Conservation (phyloP, 2,888 invertebrate species). For the Bruchidius siliquastri region DNA sequence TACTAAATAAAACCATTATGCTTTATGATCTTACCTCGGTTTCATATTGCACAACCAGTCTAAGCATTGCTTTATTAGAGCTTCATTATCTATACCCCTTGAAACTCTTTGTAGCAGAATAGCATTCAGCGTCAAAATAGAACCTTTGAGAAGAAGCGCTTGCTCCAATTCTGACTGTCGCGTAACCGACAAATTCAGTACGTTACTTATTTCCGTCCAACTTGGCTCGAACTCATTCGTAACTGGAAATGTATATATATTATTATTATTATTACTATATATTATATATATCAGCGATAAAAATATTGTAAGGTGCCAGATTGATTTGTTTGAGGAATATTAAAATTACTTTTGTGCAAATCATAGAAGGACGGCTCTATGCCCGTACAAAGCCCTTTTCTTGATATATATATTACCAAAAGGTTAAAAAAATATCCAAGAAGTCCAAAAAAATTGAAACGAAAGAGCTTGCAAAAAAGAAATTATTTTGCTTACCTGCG, state of each 20-base stretch:
- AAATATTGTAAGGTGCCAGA: too few species aligned
- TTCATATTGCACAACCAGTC: constrained; percentile 47
- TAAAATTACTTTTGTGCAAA: too few species aligned
- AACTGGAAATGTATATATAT: constrained; percentile 17
- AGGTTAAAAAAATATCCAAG: too few species aligned
- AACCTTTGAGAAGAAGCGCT: constrained; percentile 49
- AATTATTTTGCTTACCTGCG: constrained; percentile 4
- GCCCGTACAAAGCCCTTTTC: too few species aligned
- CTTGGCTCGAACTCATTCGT: constrained; percentile 40
- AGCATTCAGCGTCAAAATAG: constrained; percentile 54
- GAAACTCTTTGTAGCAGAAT: constrained; percentile 51
- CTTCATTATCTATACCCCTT: constrained; percentile 32
- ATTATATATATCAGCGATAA: too few species aligned
- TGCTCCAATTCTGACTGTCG: constrained; percentile 51
- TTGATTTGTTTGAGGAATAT: too few species aligned
- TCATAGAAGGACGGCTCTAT: too few species aligned
- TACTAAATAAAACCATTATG: neutral
- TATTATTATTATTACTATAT: too few species aligned
- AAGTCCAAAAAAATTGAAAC: too few species aligned
- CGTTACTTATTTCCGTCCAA: constrained; percentile 48
- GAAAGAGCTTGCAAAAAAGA: too few species aligned
- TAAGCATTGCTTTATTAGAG: constrained; percentile 35
- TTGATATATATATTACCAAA: too few species aligned
- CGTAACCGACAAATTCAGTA: constrained; percentile 46
- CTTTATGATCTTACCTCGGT: constrained; percentile 47